Percentiles rank a stretch among this genome's conserved stretches.
Evolutionary conservation across 2,888 invertebrate species (phyloP).

Genomic region (Pseudanteris insignis): DNA sequence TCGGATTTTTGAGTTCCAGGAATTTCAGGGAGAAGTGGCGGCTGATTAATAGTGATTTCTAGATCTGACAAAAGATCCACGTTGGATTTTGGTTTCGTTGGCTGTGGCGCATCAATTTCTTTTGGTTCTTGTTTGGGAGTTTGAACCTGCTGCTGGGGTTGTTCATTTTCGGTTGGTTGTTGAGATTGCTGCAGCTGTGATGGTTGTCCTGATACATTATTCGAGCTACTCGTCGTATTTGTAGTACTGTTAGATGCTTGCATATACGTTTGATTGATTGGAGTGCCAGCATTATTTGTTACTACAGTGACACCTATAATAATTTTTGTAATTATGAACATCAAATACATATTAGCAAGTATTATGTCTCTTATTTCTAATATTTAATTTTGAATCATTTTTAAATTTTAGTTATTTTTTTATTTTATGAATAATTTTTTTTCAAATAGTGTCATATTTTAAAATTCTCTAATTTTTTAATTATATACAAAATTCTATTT

Average conservation of each 20-base stretch:
- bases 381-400: no score
- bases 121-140: constrained; percentile 46
- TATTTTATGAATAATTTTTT: background rate
- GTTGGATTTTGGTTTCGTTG: constrained; percentile 64
- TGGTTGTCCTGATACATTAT: constrained; percentile 41
- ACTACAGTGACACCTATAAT: constrained; percentile 26
- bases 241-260: constrained; percentile 51
- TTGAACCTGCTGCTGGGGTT: constrained; percentile 28
- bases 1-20: constrained; percentile 51
- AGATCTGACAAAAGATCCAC: constrained; percentile 81
- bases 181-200: constrained; percentile 2
- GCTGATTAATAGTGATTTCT: constrained; percentile 76
- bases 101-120: constrained; percentile 26
- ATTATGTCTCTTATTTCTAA: no score
- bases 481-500: background rate
- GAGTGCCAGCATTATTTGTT: constrained; percentile 41
- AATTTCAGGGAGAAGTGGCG: constrained; percentile 72
- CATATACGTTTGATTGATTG: constrained; percentile 61
- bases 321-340: no score
- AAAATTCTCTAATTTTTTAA: no score
- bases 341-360: no score
- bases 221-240: constrained; percentile 34
- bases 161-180: constrained; percentile 17
- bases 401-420: no score
- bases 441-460: background rate